Evolutionary conservation across 2,797 vertebrate species (phyloP).

Genomic region (Notoglanidium macrostoma): DNA sequence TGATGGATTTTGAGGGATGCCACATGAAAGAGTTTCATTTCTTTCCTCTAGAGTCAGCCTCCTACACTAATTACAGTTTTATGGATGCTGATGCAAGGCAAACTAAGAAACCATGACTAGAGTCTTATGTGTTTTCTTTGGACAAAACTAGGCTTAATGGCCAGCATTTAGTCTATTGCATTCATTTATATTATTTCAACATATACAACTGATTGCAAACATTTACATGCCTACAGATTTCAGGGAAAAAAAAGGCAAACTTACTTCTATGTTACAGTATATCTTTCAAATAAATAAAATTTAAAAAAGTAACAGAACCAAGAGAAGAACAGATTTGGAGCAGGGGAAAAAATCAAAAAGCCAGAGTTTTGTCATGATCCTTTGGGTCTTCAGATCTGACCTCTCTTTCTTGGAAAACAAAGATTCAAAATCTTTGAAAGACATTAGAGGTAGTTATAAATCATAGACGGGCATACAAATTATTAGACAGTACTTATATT

Average conservation of each 20-base stretch:
- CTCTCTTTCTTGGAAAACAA: neutral
- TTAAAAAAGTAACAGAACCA: neutral
- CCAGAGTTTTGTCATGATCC: neutral
- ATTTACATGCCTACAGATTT: neutral
- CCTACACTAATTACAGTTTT: slow-evolving; percentile 60
- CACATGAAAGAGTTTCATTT: slow-evolving; percentile 70
- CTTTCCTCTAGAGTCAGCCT: slow-evolving; percentile 55
- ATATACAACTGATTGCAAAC: neutral
- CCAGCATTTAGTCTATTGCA: neutral
- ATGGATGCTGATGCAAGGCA: slow-evolving; percentile 57
- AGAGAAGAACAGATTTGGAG: neutral
- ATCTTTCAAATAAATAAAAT: neutral
- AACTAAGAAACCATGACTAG: slow-evolving; percentile 49
- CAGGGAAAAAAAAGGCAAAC: neutral
- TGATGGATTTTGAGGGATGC: slow-evolving; percentile 60
- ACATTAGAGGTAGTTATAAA: neutral
- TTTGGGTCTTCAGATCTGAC: neutral
- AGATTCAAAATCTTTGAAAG: neutral
- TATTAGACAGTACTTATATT: neutral
- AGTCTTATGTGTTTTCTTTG: slow-evolving; percentile 49
- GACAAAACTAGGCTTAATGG: neutral
- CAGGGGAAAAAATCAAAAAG: neutral
- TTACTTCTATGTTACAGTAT: neutral
- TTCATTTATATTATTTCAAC: neutral
- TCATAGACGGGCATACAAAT: neutral